phyloP scores from a whole-genome alignment of 2,888 invertebrate genomes.

The Conchocele bisecta region DNA sequence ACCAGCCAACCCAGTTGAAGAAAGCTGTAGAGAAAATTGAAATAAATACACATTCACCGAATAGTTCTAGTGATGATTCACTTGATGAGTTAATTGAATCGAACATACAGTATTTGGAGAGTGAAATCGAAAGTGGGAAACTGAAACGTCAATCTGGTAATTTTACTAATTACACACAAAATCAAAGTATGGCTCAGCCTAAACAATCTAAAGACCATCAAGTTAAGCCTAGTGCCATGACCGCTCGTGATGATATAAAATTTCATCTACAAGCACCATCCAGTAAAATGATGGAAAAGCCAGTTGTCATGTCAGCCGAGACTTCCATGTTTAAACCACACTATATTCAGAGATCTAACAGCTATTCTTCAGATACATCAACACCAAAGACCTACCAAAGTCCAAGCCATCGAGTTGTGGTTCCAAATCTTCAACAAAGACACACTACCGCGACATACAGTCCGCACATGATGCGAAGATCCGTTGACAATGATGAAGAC shows the following conservation, averaged over 20 bases:
- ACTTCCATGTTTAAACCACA: too few relatives aligned
- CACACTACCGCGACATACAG: constrained; percentile 53
- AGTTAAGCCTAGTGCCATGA: background rate
- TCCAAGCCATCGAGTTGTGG: constrained; percentile 7
- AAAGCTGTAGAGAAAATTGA: constrained; percentile 60
- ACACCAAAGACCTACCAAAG: constrained; percentile 16
- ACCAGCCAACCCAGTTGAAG: constrained; percentile 52
- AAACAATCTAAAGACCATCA: background rate
- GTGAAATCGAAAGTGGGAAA: constrained; percentile 71
- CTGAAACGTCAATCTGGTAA: constrained; percentile 56
- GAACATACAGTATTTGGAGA: constrained; percentile 77
- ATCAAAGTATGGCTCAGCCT: background rate
- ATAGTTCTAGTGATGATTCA: constrained; percentile 72
- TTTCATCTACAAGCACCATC: background rate
- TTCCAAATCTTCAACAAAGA: background rate
- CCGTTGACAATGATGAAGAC: constrained; percentile 57
- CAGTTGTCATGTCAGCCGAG: background rate
- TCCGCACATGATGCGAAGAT: constrained; percentile 58
- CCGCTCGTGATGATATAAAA: constrained; percentile 7
- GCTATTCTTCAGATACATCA: background rate
- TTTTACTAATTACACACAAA: constrained; percentile 25
- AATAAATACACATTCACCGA: constrained; percentile 57
- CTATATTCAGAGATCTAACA: constrained; percentile 9
- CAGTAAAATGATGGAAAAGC: background rate
- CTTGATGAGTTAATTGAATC: constrained; percentile 77